Percentiles rank a stretch among this genome's conserved stretches.
Conservation (phyloP, 2,113 vertebrate species). For the Ifrita kowaldi region DNA sequence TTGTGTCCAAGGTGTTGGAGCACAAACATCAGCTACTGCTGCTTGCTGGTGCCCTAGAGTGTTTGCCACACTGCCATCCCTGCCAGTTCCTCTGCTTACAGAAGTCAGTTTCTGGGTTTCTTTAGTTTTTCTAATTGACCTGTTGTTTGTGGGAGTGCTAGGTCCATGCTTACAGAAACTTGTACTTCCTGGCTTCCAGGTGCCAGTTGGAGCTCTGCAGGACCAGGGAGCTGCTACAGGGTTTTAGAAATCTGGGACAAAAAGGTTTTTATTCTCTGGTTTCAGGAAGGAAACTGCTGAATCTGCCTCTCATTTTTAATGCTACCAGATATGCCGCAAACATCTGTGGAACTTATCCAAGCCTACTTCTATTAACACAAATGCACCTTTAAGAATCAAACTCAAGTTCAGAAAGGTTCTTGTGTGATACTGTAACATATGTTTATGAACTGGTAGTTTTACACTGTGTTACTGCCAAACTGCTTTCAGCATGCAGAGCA, state of each 20-base stretch:
- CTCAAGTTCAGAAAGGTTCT: not conserved
- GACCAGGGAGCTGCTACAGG: not conserved
- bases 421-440: not conserved
- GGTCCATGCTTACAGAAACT: not conserved
- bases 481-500: not conserved
- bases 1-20: not conserved
- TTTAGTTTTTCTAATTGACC: not conserved
- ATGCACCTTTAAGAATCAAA: not conserved
- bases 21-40: not conserved
- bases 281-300: not conserved
- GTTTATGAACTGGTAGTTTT: not conserved
- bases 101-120: not conserved
- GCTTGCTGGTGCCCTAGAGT: not conserved
- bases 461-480: not conserved
- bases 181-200: not conserved
- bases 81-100: not conserved
- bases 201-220: not conserved
- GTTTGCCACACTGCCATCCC: not conserved
- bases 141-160: not conserved
- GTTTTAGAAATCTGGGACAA: not conserved
- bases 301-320: not conserved
- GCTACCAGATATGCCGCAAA: not conserved
- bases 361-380: rapidly evolving
- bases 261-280: not conserved
- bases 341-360: not conserved